A percentile compares a stretch with the other conserved stretches of the same genome.
Conservation (phyloP, 2,113 vertebrate genomes). For the Oplegnathus fasciatus region DNA sequence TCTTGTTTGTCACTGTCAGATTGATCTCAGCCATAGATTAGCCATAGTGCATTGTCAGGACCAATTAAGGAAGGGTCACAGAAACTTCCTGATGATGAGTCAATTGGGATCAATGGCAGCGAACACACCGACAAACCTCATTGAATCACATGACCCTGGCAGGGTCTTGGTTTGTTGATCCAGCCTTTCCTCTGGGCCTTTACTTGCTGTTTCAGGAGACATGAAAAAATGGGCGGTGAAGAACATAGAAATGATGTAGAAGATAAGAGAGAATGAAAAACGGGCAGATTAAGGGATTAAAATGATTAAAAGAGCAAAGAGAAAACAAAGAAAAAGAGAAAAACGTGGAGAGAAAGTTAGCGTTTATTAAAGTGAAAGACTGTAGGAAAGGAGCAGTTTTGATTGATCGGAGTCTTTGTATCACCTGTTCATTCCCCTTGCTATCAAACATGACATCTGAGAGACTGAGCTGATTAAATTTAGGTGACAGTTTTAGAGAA, state of each 20-base stretch:
- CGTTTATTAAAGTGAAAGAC: neutral
- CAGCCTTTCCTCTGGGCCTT: neutral
- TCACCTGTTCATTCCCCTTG: neutral
- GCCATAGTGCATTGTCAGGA: constrained; percentile 48
- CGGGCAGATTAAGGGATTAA: neutral
- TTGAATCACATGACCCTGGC: neutral
- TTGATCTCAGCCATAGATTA: constrained; percentile 55
- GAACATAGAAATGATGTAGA: neutral
- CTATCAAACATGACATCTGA: neutral
- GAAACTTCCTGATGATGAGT: constrained; percentile 1
- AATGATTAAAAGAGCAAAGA: too few relatives aligned
- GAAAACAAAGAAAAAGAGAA: too few relatives aligned
- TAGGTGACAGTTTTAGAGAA: neutral
- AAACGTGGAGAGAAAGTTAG: neutral
- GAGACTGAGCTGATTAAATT: neutral
- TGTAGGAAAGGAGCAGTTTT: neutral
- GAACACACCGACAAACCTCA: neutral
- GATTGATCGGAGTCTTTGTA: neutral
- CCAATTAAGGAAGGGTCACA: constrained; percentile 35
- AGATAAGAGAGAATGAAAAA: neutral
- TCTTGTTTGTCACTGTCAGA: constrained; percentile 24
- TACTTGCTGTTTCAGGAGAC: neutral
- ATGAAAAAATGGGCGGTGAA: neutral
- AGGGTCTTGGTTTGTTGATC: neutral
- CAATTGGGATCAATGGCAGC: constrained; percentile 7